Evolutionary conservation across 2,888 invertebrate species (phyloP).

Genomic region (Cryptophagus acutangulus): DNA sequence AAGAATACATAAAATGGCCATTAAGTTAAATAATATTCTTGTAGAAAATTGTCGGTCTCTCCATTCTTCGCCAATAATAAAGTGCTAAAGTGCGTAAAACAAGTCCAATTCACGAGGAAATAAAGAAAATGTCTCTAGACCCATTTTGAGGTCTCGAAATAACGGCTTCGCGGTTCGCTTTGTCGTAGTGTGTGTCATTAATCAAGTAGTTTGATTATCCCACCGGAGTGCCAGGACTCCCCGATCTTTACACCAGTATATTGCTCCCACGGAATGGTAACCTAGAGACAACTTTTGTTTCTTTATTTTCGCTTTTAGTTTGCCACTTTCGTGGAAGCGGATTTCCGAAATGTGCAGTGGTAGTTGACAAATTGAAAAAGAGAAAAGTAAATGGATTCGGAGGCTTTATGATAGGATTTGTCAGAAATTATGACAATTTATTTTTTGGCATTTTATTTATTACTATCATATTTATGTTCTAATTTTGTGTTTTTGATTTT

Average conservation of each 20-base stretch:
- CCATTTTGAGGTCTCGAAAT: slow-evolving; percentile 21
- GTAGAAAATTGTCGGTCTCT: slow-evolving; percentile 9
- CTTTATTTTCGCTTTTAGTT: too few relatives aligned
- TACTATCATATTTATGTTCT: too few relatives aligned
- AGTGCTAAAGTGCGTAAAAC: slow-evolving; percentile 29
- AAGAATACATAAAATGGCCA: slow-evolving; percentile 14
- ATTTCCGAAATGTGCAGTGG: too few relatives aligned
- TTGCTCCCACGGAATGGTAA: slow-evolving; percentile 8
- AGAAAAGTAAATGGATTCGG: too few relatives aligned
- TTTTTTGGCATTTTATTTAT: too few relatives aligned
- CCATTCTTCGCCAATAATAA: slow-evolving; percentile 16
- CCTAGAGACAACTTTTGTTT: too few relatives aligned
- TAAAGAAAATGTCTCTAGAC: slow-evolving; percentile 21
- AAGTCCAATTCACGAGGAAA: slow-evolving; percentile 21
- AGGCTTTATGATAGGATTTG: neutral
- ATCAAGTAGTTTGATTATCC: slow-evolving; percentile 31
- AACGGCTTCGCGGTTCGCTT: slow-evolving; percentile 25
- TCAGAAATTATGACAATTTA: too few relatives aligned
- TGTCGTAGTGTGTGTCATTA: slow-evolving; percentile 25
- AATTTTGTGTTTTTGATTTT: slow-evolving; percentile 44
- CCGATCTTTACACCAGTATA: slow-evolving; percentile 18
- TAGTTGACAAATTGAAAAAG: too few relatives aligned
- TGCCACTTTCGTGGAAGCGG: too few relatives aligned
- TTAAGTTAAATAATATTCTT: slow-evolving; percentile 10
- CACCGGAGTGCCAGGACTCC: slow-evolving; percentile 23